Evolutionary conservation across 2,888 invertebrate species (phyloP).

Genomic region (Trichogramma evanescens): DNA sequence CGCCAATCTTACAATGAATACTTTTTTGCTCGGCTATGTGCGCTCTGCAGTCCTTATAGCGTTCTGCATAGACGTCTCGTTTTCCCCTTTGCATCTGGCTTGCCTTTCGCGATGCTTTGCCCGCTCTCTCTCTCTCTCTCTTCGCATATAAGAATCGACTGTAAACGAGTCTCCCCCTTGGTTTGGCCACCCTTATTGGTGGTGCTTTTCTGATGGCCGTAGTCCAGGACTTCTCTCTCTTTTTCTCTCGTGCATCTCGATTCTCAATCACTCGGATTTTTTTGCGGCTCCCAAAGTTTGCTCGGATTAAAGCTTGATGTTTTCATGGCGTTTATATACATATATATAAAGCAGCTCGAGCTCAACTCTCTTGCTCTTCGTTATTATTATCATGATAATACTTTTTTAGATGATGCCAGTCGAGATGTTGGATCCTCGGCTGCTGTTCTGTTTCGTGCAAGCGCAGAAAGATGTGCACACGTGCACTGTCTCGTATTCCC

Average conservation of each 20-base stretch:
- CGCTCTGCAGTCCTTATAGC: constrained; percentile 22
- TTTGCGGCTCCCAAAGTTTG: no score
- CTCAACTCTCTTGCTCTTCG: no score
- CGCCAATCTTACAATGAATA: constrained; percentile 46
- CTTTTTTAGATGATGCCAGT: no score
- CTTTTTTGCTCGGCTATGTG: constrained; percentile 34
- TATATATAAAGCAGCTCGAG: no score
- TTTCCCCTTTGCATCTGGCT: constrained; percentile 37
- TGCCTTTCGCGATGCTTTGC: constrained; percentile 30
- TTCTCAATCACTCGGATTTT: no score
- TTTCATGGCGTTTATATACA: constrained; percentile 25
- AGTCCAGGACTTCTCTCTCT: constrained; percentile 23
- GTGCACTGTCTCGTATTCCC: no score
- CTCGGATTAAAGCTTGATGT: no score
- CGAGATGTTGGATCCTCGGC: no score
- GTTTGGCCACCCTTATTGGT: neutral
- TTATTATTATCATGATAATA: no score
- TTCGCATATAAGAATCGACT: neutral
- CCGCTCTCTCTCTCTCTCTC: constrained; percentile 8
- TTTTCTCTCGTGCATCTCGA: constrained; percentile 19
- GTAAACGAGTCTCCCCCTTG: no score
- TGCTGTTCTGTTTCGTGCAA: no score
- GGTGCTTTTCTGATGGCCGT: neutral
- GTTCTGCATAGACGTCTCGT: constrained; percentile 18
- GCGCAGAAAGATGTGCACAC: no score